Percentiles rank a stretch among this genome's conserved stretches.
These are phyloP conservation scores for Lathronympha strigana DNA, from an alignment of 2,888 invertebrate genomes.

Conservation along the genomic window DNA sequence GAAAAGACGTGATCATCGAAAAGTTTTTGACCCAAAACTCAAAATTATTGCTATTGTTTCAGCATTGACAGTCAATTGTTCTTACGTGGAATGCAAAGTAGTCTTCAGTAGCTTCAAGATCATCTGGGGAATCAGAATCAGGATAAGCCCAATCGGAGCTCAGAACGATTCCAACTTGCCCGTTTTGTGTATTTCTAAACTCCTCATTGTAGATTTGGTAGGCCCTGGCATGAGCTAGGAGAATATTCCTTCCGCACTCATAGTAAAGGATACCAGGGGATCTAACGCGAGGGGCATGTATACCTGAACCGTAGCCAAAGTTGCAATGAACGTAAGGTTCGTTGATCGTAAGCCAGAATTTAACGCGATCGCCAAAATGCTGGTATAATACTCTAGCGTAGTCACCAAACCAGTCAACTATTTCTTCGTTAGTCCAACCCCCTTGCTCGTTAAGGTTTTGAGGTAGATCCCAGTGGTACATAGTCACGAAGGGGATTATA, in stretches of 20 bases:
- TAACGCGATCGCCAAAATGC: slow-evolving; percentile 81
- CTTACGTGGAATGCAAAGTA: slow-evolving; percentile 28
- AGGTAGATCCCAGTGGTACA: slow-evolving; percentile 84
- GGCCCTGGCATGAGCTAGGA: slow-evolving; percentile 61
- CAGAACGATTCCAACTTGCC: slow-evolving; percentile 24
- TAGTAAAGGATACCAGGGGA: slow-evolving; percentile 18
- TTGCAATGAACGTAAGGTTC: slow-evolving; percentile 77
- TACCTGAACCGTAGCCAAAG: slow-evolving; percentile 55
- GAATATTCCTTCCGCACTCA: slow-evolving; percentile 27
- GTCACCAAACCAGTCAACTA: slow-evolving; percentile 59
- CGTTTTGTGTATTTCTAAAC: slow-evolving; percentile 33
- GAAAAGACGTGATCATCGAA: no score
- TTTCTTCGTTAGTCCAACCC: slow-evolving; percentile 57
- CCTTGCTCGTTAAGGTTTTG: slow-evolving; percentile 54
- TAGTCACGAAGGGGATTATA: slow-evolving; percentile 82
- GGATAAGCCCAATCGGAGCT: slow-evolving; percentile 29
- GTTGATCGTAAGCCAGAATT: slow-evolving; percentile 87
- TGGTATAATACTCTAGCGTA: slow-evolving; percentile 68
- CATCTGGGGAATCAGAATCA: slow-evolving; percentile 16
- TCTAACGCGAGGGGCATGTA: slow-evolving; percentile 7
- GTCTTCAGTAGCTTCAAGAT: slow-evolving; percentile 18
- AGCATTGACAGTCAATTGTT: no score
- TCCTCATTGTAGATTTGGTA: slow-evolving; percentile 59
- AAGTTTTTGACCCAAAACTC: no score
- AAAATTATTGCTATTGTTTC: no score